A percentile compares a stretch with the other conserved stretches of the same genome.
Conservation (phyloP, 2,797 vertebrate genomes). For the Premnoplex brunnescens region DNA sequence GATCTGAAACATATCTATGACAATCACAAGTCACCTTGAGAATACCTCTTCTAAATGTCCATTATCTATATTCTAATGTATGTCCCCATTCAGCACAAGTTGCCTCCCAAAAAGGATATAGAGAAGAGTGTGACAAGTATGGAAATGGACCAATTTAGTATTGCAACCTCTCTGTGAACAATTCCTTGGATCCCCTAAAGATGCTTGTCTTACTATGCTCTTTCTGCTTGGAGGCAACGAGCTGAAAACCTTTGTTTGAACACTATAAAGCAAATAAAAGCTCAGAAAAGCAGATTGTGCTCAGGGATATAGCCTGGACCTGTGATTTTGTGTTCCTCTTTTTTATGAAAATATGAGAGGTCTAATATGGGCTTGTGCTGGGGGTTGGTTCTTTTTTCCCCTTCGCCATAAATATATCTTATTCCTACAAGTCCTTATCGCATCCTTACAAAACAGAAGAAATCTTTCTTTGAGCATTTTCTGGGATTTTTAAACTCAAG, state of each 20-base stretch:
- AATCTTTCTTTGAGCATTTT: background rate
- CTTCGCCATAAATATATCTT: background rate
- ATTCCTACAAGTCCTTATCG: fast-evolving
- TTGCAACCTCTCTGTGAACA: background rate
- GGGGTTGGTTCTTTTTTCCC: fast-evolving
- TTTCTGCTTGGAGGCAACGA: background rate
- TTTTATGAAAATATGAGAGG: background rate
- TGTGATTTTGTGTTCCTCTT: background rate
- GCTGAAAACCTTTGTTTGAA: background rate
- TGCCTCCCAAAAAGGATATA: background rate
- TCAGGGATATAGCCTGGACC: background rate
- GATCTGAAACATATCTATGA: background rate
- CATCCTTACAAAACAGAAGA: background rate
- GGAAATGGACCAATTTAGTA: background rate
- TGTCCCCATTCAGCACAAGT: background rate
- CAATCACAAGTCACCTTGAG: background rate
- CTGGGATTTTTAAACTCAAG: background rate
- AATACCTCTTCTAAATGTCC: background rate
- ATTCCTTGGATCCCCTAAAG: background rate
- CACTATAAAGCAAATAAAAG: background rate
- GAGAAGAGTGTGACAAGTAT: background rate
- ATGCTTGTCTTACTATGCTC: background rate
- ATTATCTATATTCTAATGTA: background rate
- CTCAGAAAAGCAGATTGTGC: background rate
- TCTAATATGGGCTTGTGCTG: background rate